These are phyloP conservation scores for Dasysyrphus tricinctus DNA, from an alignment of 2,888 invertebrate species.

Conservation along the genomic window DNA sequence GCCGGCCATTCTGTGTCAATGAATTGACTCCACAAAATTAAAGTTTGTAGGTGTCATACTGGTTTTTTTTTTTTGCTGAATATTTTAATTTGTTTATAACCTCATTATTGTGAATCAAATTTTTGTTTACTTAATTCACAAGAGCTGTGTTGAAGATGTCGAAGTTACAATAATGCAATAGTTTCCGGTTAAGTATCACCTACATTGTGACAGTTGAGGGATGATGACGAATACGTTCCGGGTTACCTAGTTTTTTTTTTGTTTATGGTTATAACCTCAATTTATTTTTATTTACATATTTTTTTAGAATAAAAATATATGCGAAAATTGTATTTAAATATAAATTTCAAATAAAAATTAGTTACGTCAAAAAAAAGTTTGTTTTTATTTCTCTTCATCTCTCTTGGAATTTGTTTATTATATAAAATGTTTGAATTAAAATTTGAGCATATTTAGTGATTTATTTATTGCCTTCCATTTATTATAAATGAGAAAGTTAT, in stretches of 20 bases:
- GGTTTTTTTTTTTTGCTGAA: conserved; percentile 2
- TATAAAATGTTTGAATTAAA: neutral
- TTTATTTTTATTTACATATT: neutral
- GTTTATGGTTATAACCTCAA: neutral
- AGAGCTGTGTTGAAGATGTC: neutral
- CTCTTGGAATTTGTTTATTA: neutral
- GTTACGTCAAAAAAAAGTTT: neutral
- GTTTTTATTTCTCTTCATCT: neutral
- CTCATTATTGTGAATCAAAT: conserved; percentile 3
- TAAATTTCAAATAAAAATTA: neutral
- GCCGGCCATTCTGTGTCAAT: conserved; percentile 43
- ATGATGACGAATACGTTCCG: neutral
- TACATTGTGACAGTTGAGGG: neutral
- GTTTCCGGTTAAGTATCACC: neutral
- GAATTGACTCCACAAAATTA: conserved; percentile 33
- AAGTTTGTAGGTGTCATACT: conserved; percentile 45
- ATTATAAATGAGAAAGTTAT: neutral
- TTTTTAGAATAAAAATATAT: neutral
- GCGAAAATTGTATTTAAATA: neutral
- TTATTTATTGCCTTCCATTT: neutral
- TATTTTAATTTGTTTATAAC: neutral
- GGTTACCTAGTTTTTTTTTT: neutral
- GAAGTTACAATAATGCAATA: conserved; percentile 15
- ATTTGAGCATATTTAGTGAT: neutral
- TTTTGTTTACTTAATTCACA: neutral